Evolutionary conservation across 2,888 invertebrate species (phyloP), one percentile per base, ranked within the genome.

Genomic region (Cheilosia soror): DNA sequence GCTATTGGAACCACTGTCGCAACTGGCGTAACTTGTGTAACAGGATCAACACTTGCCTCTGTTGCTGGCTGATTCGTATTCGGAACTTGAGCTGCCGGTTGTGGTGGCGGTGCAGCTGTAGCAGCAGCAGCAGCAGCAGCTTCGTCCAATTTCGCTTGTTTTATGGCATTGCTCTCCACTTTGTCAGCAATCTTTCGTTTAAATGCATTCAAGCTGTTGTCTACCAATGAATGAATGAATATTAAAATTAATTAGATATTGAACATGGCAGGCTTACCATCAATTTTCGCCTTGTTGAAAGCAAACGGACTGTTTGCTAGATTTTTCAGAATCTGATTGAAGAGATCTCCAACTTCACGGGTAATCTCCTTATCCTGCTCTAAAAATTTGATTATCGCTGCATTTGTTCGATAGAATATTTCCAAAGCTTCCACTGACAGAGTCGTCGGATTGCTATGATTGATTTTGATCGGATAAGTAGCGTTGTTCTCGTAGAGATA

Each of bases 341-440:
- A 90, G 93, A 95, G 87, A 93, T 93, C 88, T 92, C 93, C 90
- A 95, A 95, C 89, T 93, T 93, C 11, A 94, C 95, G 4, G 94
- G 92, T 57, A 93, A 94, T 87, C 92, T 93, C 62, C 94, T 96
- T 96, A 88, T 96, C 95, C 87, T 95, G 94, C 89, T 97, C 96
- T 37, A 98, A 93, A 91, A 95, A 96, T 92, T 98, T 98, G 5
- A 98, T 93, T 89, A 97, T 96, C n/a, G 96, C 96, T 0, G 97
- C 96, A 91, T 98, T 97, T 72, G 97, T 96, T 89, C 98, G 94
- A 90, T 96, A 96, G 89, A 95, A 95, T 29, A 96, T 93, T 93
- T 98, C 98, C 42, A 98, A 92, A 0, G 97, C 96, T 93, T 98
- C 98, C 58, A 98, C 95, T 13, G 98, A 95, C 58, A 97, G 93